These are phyloP conservation scores for Zosterops japonicus DNA, from an alignment of 2,113 vertebrate genomes.

Conservation along the genomic window DNA sequence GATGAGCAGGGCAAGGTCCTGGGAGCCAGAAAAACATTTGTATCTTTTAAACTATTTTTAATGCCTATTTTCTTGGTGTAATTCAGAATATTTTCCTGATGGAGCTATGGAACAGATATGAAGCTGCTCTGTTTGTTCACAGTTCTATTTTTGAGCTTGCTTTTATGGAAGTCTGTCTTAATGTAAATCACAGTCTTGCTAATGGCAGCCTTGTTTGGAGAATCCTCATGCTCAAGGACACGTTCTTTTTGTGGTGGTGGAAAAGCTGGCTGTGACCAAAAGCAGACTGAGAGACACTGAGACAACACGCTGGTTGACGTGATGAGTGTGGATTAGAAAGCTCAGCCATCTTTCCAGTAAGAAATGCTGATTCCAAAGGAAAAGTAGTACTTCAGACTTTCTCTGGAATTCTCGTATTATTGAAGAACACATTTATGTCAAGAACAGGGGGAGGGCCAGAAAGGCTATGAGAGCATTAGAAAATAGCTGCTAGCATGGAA, in stretches of 20 bases:
- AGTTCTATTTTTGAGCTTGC: conserved; percentile 37
- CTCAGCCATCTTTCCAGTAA: conserved; percentile 45
- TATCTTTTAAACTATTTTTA: background rate
- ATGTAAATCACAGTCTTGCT: conserved; percentile 32
- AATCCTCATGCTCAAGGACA: background rate
- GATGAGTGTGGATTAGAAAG: conserved; percentile 37
- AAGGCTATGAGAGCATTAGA: conserved; percentile 52
- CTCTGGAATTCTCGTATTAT: conserved; percentile 33
- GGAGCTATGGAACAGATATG: background rate
- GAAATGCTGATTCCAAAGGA: conserved; percentile 65
- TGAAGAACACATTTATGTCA: conserved; percentile 61
- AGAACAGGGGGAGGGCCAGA: background rate
- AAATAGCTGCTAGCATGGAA: conserved; percentile 55
- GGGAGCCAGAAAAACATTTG: background rate
- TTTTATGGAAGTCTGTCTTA: conserved; percentile 32
- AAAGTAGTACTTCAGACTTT: conserved; percentile 49
- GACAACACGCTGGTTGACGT: background rate
- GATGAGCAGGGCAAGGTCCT: conserved; percentile 1
- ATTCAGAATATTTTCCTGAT: conserved; percentile 15
- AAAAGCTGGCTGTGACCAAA: background rate
- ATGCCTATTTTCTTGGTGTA: background rate
- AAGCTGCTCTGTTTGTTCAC: background rate
- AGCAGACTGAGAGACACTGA: background rate
- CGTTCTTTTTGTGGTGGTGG: background rate
- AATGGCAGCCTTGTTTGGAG: conserved; percentile 7